Percentiles rank a stretch among this genome's conserved stretches.
phyloP scores from a whole-genome alignment of 2,797 vertebrate species.

The Melanotaenia maccullochi region DNA sequence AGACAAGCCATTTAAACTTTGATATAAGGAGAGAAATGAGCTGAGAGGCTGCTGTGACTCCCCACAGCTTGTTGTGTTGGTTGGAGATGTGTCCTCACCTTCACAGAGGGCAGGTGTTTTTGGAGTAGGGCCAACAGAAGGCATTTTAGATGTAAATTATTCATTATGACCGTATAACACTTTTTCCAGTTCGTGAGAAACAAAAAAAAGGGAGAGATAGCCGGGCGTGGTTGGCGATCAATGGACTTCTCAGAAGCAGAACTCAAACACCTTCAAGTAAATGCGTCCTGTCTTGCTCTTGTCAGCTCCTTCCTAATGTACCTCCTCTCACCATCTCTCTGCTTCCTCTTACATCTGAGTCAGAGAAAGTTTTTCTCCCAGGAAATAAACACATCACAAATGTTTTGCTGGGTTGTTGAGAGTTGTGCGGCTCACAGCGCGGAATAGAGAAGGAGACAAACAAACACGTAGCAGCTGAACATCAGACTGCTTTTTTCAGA shows the following conservation, averaged over 20 bases:
- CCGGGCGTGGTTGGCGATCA: conserved; percentile 70
- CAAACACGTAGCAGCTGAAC: conserved; percentile 5
- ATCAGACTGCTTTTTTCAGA: conserved; percentile 20
- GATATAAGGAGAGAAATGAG: neutral
- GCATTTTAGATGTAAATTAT: conserved; percentile 77
- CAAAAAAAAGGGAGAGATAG: conserved; percentile 21
- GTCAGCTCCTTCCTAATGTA: conserved; percentile 25
- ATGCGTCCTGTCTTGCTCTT: conserved; percentile 24
- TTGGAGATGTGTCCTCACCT: conserved; percentile 16
- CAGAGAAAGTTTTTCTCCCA: conserved; percentile 38
- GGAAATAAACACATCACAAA: conserved; percentile 47
- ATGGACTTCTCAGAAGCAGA: conserved; percentile 78
- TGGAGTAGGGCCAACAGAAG: conserved; percentile 41
- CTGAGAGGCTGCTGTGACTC: neutral
- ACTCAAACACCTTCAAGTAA: conserved; percentile 50
- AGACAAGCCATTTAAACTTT: neutral
- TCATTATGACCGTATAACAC: conserved; percentile 66
- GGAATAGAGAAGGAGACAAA: neutral
- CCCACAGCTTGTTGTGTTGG: neutral
- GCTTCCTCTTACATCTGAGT: conserved; percentile 19
- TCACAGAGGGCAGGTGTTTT: conserved; percentile 52
- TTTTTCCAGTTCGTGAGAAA: conserved; percentile 60
- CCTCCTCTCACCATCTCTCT: neutral
- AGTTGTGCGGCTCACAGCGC: conserved; percentile 25
- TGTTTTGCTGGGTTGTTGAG: conserved; percentile 35